phyloP scores from a whole-genome alignment of 2,113 vertebrate genomes.

The Danionella cerebrum region DNA sequence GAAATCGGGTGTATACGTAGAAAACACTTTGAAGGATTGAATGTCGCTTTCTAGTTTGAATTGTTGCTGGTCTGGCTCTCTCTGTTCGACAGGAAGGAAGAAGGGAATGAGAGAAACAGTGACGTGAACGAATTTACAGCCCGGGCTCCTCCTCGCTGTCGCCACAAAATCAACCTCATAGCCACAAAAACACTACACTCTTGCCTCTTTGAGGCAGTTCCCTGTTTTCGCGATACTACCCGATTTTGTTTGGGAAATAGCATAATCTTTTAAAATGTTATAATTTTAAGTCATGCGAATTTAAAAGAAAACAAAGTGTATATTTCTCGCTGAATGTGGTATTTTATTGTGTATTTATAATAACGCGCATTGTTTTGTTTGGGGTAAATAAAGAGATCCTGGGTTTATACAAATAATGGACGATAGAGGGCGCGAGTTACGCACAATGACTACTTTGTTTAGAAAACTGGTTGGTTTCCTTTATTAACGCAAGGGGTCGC shows the following conservation, averaged over 20 bases:
- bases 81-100: constrained; percentile 61
- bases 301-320: background rate
- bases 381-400: background rate
- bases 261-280: no score
- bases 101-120: constrained; percentile 46
- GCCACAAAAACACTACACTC: background rate
- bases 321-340: background rate
- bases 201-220: background rate
- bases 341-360: background rate
- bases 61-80: constrained; percentile 49
- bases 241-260: background rate
- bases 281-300: background rate
- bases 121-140: constrained; percentile 71
- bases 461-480: background rate
- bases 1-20: constrained; percentile 69
- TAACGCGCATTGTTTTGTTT: background rate
- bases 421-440: constrained; percentile 4
- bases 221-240: background rate
- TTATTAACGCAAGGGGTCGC: background rate
- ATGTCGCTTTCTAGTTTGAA: constrained; percentile 49
- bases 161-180: constrained; percentile 6
- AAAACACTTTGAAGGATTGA: constrained; percentile 56
- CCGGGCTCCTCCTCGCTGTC: constrained; percentile 42
- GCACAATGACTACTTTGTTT: background rate
- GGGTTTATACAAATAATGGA: background rate